Evolutionary conservation across 1,140 invertebrate species (phyloP).

Genomic region (Drosophila albomicans): DNA sequence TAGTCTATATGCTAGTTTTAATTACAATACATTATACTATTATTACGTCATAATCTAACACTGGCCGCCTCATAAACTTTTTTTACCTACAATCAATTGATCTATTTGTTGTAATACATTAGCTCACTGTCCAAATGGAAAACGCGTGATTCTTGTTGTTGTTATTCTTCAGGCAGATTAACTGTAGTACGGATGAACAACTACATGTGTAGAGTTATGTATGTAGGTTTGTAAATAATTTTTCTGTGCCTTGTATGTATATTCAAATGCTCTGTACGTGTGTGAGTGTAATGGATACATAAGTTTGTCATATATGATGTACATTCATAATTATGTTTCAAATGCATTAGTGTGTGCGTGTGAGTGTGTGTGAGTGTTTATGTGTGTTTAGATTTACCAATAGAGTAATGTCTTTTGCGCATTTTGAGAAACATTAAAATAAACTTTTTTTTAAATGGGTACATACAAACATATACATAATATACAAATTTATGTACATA

Average conservation of each 20-base stretch:
- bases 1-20: constrained; percentile 39
- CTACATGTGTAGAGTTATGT: constrained; percentile 42
- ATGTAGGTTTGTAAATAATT: constrained; percentile 35
- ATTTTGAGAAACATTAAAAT: constrained; percentile 69
- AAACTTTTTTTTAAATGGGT: constrained; percentile 38
- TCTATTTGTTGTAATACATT: constrained; percentile 79
- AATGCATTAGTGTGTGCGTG: constrained; percentile 35
- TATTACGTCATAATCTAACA: constrained; percentile 69
- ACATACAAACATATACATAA: neutral
- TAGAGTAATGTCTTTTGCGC: constrained; percentile 74
- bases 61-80: constrained; percentile 59
- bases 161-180: constrained; percentile 74
- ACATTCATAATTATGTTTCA: constrained; percentile 28
- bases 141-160: constrained; percentile 81
- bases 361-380: constrained; percentile 33
- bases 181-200: constrained; percentile 67
- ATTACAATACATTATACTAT: constrained; percentile 47
- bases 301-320: neutral
- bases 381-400: constrained; percentile 28
- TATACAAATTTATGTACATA: constrained; percentile 21
- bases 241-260: constrained; percentile 1
- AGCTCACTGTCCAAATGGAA: constrained; percentile 82
- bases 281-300: neutral
- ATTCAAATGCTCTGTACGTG: constrained; percentile 29
- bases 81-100: constrained; percentile 64